phyloP scores from a whole-genome alignment of 2,888 invertebrate genomes.

The Drosophila buzzatii region DNA sequence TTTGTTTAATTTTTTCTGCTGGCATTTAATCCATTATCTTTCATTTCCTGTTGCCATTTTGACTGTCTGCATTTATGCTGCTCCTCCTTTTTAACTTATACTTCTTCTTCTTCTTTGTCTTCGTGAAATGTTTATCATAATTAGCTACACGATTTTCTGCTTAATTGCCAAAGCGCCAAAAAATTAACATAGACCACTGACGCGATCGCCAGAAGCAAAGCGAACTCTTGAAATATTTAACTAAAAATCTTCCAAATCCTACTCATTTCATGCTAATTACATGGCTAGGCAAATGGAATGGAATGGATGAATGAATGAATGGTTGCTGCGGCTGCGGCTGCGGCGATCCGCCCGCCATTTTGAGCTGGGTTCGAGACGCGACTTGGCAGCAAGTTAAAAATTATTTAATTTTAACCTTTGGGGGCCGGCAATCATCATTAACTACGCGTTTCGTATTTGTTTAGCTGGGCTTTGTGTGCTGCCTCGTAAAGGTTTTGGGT shows the following conservation, averaged over 20 bases:
- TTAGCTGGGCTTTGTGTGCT: conserved; percentile 45
- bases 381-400: conserved; percentile 61
- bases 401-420: conserved; percentile 82
- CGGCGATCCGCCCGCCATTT: conserved; percentile 75
- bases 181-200: conserved; percentile 66
- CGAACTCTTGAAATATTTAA: conserved; percentile 56
- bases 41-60: conserved; percentile 61
- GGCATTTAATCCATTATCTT: conserved; percentile 40
- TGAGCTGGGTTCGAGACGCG: conserved; percentile 41
- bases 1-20: conserved; percentile 3
- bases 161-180: conserved; percentile 76
- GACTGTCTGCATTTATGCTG: conserved; percentile 8
- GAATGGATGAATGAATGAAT: conserved; percentile 61
- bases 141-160: conserved; percentile 76
- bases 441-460: conserved; percentile 71
- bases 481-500: conserved; percentile 75
- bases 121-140: conserved; percentile 71
- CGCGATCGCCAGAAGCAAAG: conserved; percentile 66
- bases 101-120: not conserved
- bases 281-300: conserved; percentile 64
- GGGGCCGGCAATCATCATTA: conserved; percentile 82
- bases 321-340: conserved; percentile 12
- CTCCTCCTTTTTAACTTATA: conserved; percentile 18
- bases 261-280: conserved; percentile 83
- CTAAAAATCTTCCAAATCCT: conserved; percentile 71